Conservation (phyloP, 2,888 invertebrate genomes). For the Amorpha juglandis region DNA sequence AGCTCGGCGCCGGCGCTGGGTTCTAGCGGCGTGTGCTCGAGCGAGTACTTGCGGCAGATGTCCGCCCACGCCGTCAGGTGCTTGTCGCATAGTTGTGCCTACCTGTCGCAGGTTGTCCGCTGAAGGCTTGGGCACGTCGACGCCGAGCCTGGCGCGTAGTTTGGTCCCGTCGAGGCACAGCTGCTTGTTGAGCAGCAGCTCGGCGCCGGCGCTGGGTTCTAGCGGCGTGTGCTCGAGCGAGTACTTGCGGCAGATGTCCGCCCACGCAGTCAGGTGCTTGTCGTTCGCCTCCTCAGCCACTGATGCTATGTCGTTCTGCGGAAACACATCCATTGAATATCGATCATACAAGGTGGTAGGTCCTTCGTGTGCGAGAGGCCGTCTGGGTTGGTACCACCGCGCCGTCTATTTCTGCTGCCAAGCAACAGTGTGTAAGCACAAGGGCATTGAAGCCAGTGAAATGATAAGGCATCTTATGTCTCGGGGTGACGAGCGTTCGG, state of each 20-base stretch:
- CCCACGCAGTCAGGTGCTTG: constrained; percentile 96
- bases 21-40: constrained; percentile 93
- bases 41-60: constrained; percentile 89
- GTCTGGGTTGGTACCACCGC: too few species aligned
- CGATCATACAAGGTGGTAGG: too few species aligned
- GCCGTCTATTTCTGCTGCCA: too few species aligned
- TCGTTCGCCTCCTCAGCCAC: constrained; percentile 96
- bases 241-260: constrained; percentile 91
- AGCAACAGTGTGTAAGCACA: too few species aligned
- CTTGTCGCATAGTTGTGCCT: constrained; percentile 85
- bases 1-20: constrained; percentile 94
- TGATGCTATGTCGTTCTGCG: constrained; percentile 89
- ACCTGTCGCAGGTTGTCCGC: constrained; percentile 79
- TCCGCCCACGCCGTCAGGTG: constrained; percentile 97
- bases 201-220: constrained; percentile 93
- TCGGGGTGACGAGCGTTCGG: too few species aligned
- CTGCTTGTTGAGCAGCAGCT: constrained; percentile 92
- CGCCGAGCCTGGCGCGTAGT: constrained; percentile 85
- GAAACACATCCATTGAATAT: neutral
- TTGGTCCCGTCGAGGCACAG: constrained; percentile 89
- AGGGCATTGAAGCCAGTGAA: too few species aligned
- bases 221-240: constrained; percentile 92
- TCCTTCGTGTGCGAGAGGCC: too few species aligned
- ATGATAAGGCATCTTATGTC: too few species aligned
- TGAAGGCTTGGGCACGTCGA: constrained; percentile 86